A percentile compares a stretch with the other conserved stretches of the same genome.
Conservation (phyloP, 2,888 invertebrate genomes). For the Pharmacophagus antenor region DNA sequence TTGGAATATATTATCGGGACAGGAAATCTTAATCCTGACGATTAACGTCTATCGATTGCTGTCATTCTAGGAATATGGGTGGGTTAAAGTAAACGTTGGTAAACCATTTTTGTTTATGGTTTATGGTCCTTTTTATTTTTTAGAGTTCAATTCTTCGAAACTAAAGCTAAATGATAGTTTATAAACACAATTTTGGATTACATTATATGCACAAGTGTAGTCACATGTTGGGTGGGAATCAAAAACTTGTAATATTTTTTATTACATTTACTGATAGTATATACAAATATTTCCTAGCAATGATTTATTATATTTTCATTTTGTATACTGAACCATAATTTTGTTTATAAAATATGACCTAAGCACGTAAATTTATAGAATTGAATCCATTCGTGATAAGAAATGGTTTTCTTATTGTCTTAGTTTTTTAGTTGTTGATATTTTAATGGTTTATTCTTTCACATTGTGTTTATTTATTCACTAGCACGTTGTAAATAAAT, state of each 20-base stretch:
- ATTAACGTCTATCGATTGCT: constrained; percentile 14
- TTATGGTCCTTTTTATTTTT: constrained; percentile 9
- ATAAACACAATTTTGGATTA: background rate
- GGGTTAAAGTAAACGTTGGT: constrained; percentile 21
- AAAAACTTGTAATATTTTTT: no score
- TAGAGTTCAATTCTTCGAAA: constrained; percentile 4
- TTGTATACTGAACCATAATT: no score
- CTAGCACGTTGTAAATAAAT: background rate
- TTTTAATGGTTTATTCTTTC: background rate
- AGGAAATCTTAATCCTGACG: constrained; percentile 15
- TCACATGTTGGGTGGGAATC: no score
- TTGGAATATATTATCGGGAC: constrained; percentile 8
- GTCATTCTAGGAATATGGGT: constrained; percentile 24
- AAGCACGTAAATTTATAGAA: no score
- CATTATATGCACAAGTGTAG: no score
- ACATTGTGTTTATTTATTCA: background rate
- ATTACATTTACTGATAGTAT: no score
- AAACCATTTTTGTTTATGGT: constrained; percentile 13
- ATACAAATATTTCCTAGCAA: no score
- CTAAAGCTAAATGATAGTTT: background rate
- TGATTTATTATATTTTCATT: no score
- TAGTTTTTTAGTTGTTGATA: no score
- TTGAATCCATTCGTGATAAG: no score
- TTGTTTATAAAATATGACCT: no score
- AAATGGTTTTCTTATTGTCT: no score